phyloP scores from a whole-genome alignment of 1,140 invertebrate genomes.

The Achatina immaculata region DNA sequence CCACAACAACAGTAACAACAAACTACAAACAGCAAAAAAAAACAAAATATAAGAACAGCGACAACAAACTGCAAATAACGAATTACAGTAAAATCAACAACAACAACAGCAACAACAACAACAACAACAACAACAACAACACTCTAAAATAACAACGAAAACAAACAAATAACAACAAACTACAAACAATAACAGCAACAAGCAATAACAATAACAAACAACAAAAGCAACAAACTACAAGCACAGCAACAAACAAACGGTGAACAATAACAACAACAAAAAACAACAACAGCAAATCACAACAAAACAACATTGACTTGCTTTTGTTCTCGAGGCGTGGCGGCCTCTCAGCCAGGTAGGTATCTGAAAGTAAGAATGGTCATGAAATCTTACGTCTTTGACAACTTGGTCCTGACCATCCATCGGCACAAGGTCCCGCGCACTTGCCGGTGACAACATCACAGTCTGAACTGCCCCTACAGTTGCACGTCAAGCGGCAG shows the following conservation, averaged over 20 bases:
- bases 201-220: background rate
- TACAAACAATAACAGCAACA: background rate
- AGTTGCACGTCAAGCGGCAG: conserved; percentile 43
- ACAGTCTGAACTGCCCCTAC: conserved; percentile 36
- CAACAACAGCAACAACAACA: background rate
- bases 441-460: conserved; percentile 45
- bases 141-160: too few species aligned
- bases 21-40: background rate
- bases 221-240: background rate
- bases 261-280: too few species aligned
- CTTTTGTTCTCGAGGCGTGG: too few species aligned
- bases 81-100: background rate
- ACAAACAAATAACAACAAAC: background rate
- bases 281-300: too few species aligned
- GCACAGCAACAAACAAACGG: too few species aligned
- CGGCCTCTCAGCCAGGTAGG: too few species aligned
- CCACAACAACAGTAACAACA: too few species aligned
- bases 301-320: too few species aligned
- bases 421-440: conserved; percentile 37
- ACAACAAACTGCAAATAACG: background rate
- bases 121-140: background rate
- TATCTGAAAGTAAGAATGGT: too few species aligned
- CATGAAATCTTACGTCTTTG: conserved; percentile 46
- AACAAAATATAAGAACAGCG: too few species aligned
- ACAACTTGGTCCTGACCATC: conserved; percentile 44